Conservation (phyloP, 2,888 invertebrate genomes). For the Drosophila pullipes region DNA sequence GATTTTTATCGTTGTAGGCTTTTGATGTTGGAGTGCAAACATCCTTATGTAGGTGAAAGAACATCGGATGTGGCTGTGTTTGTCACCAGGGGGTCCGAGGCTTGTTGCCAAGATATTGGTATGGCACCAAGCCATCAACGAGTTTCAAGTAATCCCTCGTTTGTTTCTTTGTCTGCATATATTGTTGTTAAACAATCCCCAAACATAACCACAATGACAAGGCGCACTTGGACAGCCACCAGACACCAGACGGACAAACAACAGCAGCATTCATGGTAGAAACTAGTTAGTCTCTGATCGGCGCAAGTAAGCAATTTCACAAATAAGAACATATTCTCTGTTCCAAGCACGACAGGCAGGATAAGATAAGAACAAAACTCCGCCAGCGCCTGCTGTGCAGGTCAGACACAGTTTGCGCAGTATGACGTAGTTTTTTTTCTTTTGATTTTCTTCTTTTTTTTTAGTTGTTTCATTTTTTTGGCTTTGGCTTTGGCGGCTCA, state of each 20-base stretch:
- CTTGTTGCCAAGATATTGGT: slow-evolving; percentile 31
- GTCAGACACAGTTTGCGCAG: slow-evolving; percentile 55
- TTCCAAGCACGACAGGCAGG: slow-evolving; percentile 54
- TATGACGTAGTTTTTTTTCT: slow-evolving; percentile 49
- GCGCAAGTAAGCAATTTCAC: slow-evolving; percentile 76
- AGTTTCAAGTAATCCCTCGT: slow-evolving; percentile 65
- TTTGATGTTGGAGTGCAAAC: slow-evolving; percentile 57
- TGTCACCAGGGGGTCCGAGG: slow-evolving; percentile 51
- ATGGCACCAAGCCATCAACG: slow-evolving; percentile 58
- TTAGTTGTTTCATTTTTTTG: slow-evolving; percentile 1
- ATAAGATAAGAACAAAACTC: slow-evolving; percentile 69
- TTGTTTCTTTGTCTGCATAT: slow-evolving; percentile 61
- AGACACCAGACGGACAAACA: slow-evolving; percentile 15
- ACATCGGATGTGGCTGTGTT: slow-evolving; percentile 64
- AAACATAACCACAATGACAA: slow-evolving; percentile 65
- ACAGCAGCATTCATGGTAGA: slow-evolving; percentile 55
- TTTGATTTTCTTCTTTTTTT: slow-evolving; percentile 1
- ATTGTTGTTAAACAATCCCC: slow-evolving; percentile 70
- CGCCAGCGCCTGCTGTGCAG: slow-evolving; percentile 75
- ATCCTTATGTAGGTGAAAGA: slow-evolving; percentile 60
- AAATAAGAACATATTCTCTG: slow-evolving; percentile 70
- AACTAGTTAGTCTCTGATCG: slow-evolving; percentile 69
- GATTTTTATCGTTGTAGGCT: slow-evolving; percentile 24
- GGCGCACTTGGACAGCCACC: slow-evolving; percentile 38
- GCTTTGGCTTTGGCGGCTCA: slow-evolving; percentile 44